These are phyloP conservation scores for Sympetrum striolatum DNA, from an alignment of 2,888 invertebrate genomes.

Conservation along the genomic window DNA sequence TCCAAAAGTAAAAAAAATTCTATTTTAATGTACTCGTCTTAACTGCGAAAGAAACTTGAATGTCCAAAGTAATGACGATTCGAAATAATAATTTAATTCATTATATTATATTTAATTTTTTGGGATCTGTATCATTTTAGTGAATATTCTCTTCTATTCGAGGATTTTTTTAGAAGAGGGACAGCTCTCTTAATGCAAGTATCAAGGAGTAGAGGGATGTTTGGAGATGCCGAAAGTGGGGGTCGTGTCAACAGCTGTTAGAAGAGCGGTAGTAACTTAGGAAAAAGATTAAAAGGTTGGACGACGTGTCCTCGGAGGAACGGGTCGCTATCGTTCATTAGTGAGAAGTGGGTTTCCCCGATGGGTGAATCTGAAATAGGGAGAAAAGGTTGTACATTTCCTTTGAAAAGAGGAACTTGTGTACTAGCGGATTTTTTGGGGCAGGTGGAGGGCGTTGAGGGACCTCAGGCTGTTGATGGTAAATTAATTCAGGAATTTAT, in stretches of 20 bases:
- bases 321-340: background rate
- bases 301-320: background rate
- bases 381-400: background rate
- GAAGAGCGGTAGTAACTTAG: background rate
- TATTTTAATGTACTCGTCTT: no score
- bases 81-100: no score
- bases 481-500: no score
- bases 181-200: no score
- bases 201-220: background rate
- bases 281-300: background rate
- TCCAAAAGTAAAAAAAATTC: no score
- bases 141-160: no score
- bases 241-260: background rate
- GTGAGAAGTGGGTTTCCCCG: background rate
- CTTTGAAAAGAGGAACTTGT: background rate
- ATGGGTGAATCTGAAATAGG: background rate
- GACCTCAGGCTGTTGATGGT: no score
- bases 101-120: no score
- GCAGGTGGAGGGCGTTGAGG: background rate
- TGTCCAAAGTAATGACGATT: no score
- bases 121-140: no score
- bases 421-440: background rate
- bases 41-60: no score
- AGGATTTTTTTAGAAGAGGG: no score
- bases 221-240: background rate